Percentiles rank a stretch among this genome's conserved stretches.
Conservation (phyloP, 2,113 vertebrate genomes). For the Aptenodytes patagonicus region DNA sequence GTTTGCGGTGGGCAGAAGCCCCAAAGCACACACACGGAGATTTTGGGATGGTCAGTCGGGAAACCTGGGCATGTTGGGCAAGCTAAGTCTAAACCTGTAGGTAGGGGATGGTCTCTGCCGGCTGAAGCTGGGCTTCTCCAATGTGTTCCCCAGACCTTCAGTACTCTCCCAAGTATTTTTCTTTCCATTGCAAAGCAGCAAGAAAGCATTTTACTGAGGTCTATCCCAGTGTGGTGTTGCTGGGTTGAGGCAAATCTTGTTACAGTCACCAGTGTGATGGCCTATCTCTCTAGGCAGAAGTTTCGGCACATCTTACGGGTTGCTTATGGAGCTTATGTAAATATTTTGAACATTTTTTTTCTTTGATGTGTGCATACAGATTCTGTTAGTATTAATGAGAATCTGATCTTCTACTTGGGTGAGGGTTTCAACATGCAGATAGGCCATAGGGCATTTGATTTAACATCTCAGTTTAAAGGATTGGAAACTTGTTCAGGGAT, state of each 20-base stretch:
- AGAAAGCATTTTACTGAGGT: not conserved
- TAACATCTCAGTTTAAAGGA: not conserved
- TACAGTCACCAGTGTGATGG: not conserved
- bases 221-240: accelerated
- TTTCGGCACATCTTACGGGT: not conserved
- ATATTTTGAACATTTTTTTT: not conserved
- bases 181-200: not conserved
- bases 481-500: not conserved
- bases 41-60: not conserved
- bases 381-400: not conserved
- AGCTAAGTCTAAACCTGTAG: not conserved
- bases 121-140: not conserved
- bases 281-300: not conserved
- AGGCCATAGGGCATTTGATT: not conserved
- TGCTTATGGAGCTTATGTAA: not conserved
- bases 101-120: not conserved
- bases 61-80: not conserved
- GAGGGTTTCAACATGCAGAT: not conserved
- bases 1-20: not conserved
- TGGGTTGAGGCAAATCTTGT: not conserved
- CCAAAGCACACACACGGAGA: not conserved
- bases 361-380: not conserved
- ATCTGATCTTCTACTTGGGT: not conserved
- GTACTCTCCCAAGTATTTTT: not conserved
- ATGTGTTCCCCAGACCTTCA: not conserved